Percentiles rank a stretch among this genome's conserved stretches.
Evolutionary conservation across 2,888 invertebrate species (phyloP).

Genomic region (Loripinus fragilis): DNA sequence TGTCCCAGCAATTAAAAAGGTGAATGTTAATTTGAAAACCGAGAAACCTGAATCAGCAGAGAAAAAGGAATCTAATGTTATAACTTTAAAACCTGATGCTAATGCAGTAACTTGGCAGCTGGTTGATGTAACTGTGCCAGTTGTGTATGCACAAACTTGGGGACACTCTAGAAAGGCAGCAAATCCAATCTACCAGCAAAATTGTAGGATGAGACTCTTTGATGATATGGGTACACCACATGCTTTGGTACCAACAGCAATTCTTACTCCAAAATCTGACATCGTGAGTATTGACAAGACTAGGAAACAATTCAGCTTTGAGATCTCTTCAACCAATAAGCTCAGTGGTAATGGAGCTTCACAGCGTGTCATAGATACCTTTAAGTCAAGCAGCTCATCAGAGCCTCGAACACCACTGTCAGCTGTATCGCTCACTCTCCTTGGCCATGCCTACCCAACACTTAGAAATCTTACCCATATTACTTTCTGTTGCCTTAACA

Average conservation of each 20-base stretch:
- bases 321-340: not conserved
- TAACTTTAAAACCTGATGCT: not conserved
- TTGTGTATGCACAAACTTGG: conserved; percentile 62
- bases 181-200: conserved; percentile 56
- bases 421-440: conserved; percentile 48
- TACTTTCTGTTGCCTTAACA: conserved; percentile 96
- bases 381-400: not conserved
- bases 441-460: conserved; percentile 76
- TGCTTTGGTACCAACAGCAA: conserved; percentile 47
- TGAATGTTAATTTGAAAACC: not conserved
- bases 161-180: not conserved
- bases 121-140: conserved; percentile 58
- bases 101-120: conserved; percentile 18
- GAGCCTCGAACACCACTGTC: conserved; percentile 36
- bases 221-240: conserved; percentile 56
- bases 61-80: not conserved
- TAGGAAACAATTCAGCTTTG: conserved; percentile 45
- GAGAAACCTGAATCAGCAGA: not conserved
- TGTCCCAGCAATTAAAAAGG: conserved; percentile 37
- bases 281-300: conserved; percentile 45
- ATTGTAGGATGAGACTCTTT: conserved; percentile 52
- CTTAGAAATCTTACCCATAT: conserved; percentile 74
- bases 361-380: conserved; percentile 5
- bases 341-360: not conserved
- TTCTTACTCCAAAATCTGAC: conserved; percentile 48